Evolutionary conservation across 1,140 invertebrate genomes (phyloP).

Genomic region (Orchestia grillus): DNA sequence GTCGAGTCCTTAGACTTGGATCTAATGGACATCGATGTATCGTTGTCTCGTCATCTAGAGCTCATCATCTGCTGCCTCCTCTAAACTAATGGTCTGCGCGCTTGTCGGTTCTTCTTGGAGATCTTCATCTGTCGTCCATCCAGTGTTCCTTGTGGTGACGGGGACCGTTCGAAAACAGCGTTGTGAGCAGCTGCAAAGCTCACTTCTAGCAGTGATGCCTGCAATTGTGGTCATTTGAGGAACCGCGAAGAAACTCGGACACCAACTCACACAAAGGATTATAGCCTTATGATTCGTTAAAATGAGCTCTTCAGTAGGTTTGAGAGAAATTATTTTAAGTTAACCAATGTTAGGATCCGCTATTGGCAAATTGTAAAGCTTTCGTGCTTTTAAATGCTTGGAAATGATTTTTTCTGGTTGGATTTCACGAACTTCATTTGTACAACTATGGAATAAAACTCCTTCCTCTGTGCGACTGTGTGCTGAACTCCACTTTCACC

Average conservation of each 20-base stretch:
- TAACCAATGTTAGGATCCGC: too few relatives aligned
- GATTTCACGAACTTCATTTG: background rate
- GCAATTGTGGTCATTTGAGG: background rate
- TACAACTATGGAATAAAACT: background rate
- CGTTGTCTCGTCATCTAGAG: slow-evolving; percentile 41
- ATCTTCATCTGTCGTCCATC: slow-evolving; percentile 33
- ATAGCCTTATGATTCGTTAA: background rate
- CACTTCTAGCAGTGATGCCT: background rate
- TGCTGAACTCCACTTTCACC: background rate
- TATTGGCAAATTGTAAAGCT: background rate
- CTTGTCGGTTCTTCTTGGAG: slow-evolving; percentile 12
- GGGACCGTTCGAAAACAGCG: background rate
- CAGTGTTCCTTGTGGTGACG: background rate
- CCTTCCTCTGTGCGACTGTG: background rate
- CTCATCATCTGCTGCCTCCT: slow-evolving; percentile 14
- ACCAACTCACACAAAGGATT: background rate
- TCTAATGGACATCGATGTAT: slow-evolving; percentile 23
- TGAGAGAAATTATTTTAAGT: background rate
- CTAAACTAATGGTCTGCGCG: background rate
- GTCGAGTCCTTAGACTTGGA: background rate
- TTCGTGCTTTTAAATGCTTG: background rate
- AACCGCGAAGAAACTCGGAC: background rate
- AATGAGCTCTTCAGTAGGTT: background rate
- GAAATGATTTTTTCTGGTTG: background rate
- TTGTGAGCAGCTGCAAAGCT: background rate